phyloP scores from a whole-genome alignment of 2,113 vertebrate genomes.

The Coracopsis vasa region DNA sequence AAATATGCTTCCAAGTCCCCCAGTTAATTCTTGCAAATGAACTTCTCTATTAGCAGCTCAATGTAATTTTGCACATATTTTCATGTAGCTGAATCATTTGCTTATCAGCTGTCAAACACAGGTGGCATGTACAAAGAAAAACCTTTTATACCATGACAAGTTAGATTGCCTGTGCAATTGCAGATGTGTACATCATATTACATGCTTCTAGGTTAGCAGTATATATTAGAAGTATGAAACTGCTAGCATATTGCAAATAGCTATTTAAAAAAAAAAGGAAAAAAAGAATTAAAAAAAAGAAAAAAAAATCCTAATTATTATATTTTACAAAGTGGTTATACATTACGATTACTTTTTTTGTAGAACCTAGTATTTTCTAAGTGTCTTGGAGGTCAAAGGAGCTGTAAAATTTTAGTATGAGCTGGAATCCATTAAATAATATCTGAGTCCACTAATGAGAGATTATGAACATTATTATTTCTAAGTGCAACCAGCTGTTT shows the following conservation, averaged over 20 bases:
- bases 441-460: constrained; percentile 26
- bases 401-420: constrained; percentile 15
- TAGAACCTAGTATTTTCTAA: background rate
- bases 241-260: background rate
- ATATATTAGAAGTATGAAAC: background rate
- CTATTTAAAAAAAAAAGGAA: background rate
- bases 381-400: background rate
- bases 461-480: background rate
- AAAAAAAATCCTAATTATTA: background rate
- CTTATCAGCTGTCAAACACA: background rate
- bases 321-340: background rate
- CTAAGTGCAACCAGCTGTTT: constrained; percentile 5
- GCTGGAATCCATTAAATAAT: constrained; percentile 12
- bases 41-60: background rate
- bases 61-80: background rate
- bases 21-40: background rate
- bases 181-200: background rate
- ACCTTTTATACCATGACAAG: background rate
- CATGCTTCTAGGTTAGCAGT: background rate
- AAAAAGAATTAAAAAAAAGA: background rate
- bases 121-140: background rate
- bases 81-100: background rate
- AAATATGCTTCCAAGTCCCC: background rate
- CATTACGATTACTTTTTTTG: background rate
- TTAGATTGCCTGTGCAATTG: background rate